Base-by-base conservation (phyloP, 2,797 vertebrate genomes). In the Salmo trutta region DNA sequence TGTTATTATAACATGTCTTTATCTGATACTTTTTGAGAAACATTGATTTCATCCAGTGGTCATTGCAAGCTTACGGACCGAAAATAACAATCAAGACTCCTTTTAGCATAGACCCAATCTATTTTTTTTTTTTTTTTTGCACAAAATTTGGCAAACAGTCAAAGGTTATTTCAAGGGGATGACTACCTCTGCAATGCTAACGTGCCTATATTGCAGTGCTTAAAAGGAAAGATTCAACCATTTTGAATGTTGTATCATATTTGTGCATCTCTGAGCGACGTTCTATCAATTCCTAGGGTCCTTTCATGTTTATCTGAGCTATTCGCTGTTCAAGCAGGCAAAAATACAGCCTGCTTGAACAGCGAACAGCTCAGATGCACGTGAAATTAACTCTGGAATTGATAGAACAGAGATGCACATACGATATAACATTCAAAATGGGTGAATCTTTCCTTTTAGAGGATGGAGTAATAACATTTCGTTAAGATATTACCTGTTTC, bases 101-200 rank as follows among this genome's bases (percentile, higher is more conserved):
- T 79, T n/a, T 73, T 86, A 69, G 71, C 73, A 73, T 27, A 7
- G 12, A 0, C 52, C 85, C 6, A 15, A 76, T 21, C 69, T 74
- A 78, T 27, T 24, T 24, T n/a, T n/a, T n/a, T n/a, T n/a, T n/a
- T n/a, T n/a, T n/a, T n/a, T n/a, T n/a, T n/a, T n/a, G n/a, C n/a
- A n/a, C n/a, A n/a, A 27, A 51, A 82, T 75, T 82, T 81, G 17
- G 75, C 84, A 36, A 29, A 19, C 52, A 79, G 65, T 75, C 82
- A 64, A 82, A 52, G 83, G 72, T 75, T 59, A 17, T 59, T 17
- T 59, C n/a, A 6, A 59, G 54, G 54, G 17, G 54, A n/a, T 59
- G 19, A 59, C 54, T 59, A 19, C 54, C 54, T 17, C 19, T 59
- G 2, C 54, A 59, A 59, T 59, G 54, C 17, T 17, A 59, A 59